Evolutionary conservation across 2,888 invertebrate species (phyloP), one percentile per base, ranked within the genome.

Genomic region (Temnothorax rugatulus): DNA sequence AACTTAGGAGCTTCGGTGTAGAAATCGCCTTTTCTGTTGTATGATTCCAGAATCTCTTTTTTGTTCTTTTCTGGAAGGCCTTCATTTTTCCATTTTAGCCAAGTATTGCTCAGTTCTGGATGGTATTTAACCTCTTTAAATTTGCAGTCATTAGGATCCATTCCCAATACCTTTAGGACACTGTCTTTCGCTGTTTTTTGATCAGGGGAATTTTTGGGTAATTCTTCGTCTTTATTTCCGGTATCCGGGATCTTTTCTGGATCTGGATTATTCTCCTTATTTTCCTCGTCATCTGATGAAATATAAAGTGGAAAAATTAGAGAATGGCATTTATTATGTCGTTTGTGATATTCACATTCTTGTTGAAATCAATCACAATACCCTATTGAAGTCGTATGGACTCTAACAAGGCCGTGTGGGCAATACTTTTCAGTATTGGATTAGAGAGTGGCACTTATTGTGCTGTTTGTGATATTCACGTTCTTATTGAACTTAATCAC

Each of bases 41-140:
- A 52, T 4, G 1, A 15, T 29, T 68, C 29, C 4, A 68, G 4
- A 50, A 68, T 47, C 29, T 50, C 47, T 29, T 29, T 47, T 29
- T 68, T 68, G 5, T 68, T 68, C 21, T 50, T 68, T 4, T 47
- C 29, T 29, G 68, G 68, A 29, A 68, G 29, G 2, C 66, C 66
- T 15, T 68, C 18, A 8, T 18, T 50, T 2, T 25, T 68, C 47
- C 11, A 68, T 68, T 68, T 68, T 4, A 15, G 15, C 68, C 50
- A 50, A 2, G 47, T 29, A 50, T 68, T 50, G 4, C 2, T 5
- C 2, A 68, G 9, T 13, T 68, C 47, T 29, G 68, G 4, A 9
- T 57, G 68, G 29, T 68, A 68, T 18, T 34, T 69, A n/a, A 69
- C 4, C 0, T 4, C 7, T 8, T 69, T 69, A 1, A 18, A 69